Evolutionary conservation across 2,113 vertebrate species (phyloP).

Genomic region (Condylura cristata): DNA sequence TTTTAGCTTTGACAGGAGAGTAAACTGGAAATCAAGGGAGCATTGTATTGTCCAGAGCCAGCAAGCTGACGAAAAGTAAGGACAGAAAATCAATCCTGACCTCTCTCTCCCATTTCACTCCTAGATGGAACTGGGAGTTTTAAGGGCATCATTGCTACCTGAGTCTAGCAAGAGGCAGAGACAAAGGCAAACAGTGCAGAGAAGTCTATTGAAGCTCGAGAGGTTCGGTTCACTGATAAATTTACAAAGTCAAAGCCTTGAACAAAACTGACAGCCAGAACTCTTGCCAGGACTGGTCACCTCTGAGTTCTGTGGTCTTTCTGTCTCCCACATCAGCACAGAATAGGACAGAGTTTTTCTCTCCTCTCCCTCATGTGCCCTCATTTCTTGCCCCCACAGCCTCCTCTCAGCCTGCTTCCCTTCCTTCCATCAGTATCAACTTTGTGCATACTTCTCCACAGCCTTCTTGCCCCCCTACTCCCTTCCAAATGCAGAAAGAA

Average conservation of each 20-base stretch:
- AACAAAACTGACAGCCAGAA: neutral
- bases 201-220: rapidly evolving
- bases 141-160: neutral
- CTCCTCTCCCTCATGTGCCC: neutral
- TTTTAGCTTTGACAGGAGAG: neutral
- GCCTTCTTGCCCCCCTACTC: neutral
- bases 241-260: neutral
- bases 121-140: neutral
- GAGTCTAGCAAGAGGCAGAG: neutral
- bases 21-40: neutral
- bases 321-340: neutral
- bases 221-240: neutral
- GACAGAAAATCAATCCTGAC: neutral
- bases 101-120: neutral
- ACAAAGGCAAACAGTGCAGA: neutral
- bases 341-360: neutral
- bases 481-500: constrained; percentile 42
- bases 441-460: neutral
- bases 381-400: neutral
- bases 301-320: neutral
- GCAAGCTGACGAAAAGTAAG: neutral
- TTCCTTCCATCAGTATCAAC: neutral
- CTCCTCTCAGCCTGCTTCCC: neutral
- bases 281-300: neutral
- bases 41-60: neutral